Base-by-base conservation (phyloP, 1,140 invertebrate genomes). In the Leptinotarsa texana region DNA sequence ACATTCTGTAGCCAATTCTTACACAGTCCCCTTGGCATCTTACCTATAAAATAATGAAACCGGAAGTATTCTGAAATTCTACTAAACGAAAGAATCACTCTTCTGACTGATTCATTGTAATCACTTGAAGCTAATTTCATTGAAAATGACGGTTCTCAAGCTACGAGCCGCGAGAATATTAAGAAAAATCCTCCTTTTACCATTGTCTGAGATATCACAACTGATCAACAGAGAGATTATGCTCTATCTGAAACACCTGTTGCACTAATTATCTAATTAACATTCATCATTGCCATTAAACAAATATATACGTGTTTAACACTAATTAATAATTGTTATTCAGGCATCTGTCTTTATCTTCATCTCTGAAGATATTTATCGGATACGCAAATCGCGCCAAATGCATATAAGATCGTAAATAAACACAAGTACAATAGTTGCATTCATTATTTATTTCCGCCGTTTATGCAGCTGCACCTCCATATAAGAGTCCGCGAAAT, bases 281-380 rank as follows among this genome's bases (percentile, higher is more conserved):
- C 51, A 57, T 57, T 57, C n/a, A 57, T 57, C 51, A 57, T 57
- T 57, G 51, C 51, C 51, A 57, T 57, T 57, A 57, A 57, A 57
- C 51, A 57, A 57, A 57, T 57, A 13, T 57, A 57, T n/a, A 57
- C 51, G 51, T 57, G 51, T 57, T 17, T n/a, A 57, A 57, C 51
- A 57, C 51, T 57, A 57, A 57, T 57, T 57, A 57, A 57, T 57
- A 57, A 57, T 57, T n/a, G n/a, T 57, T 57, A 57, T 57, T 57
- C 51, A 57, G 0, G 17, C 51, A 57, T 57, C 51, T 57, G 51
- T n/a, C n/a, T 57, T 57, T 17, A 17, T n/a, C n/a, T n/a, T 57
- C 15, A 57, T 57, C 51, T 57, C 15, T 57, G n/a, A 18, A 15
- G 51, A 57, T 57, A 57, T 57, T 57, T 18, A 57, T 57, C 51